Evolutionary conservation across 2,797 vertebrate genomes (phyloP), one percentile per base, ranked within the genome.

Genomic region (Rhynchotus rufescens): DNA sequence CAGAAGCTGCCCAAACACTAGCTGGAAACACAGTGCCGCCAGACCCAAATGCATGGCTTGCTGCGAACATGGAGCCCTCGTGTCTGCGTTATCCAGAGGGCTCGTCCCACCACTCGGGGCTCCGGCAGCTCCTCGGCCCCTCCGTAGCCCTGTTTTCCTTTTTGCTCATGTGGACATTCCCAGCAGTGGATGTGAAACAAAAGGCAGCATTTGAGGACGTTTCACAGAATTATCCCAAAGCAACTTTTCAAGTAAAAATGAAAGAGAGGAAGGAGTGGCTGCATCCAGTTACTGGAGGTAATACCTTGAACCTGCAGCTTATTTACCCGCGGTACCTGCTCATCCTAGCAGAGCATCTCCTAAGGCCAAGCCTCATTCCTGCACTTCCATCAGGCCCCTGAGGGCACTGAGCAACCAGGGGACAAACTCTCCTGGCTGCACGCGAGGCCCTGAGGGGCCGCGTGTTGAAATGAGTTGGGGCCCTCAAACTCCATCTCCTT

Each of bases 231-330:
- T 32, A 49, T 16, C 60, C 82, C 30, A 86, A 77, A 68, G 47
- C 26, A 25, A 6, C 4, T 89, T 88, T 93, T 94, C 91, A 96
- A 96, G 93, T 94, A 79, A 44, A 89, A 86, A 67, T 0, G 8
- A 79, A 84, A 65, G 38, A 22, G 38, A 73, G 34, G n/a, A 82
- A 80, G 38, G 38, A 90, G 75, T 78, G 87, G 62, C 73, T 62
- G 67, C 52, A 80, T 36, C 11, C 73, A 49, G 69, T 16, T 34
- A 80, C 69, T 81, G 80, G 73, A 78, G 66, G 38, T 15, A 72
- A 86, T 9, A 25, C 49, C 59, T 15, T 5, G 42, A 59, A 30
- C 7, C 23, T 45, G 19, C 12, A 20, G 4, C 32, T 52, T 16
- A 25, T 10, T 47, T 26, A 42, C 5, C 25, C 7, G 1, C 1